Percentiles rank a stretch among this genome's conserved stretches.
phyloP scores from a whole-genome alignment of 2,888 invertebrate species.

The Melolontha melolontha region DNA sequence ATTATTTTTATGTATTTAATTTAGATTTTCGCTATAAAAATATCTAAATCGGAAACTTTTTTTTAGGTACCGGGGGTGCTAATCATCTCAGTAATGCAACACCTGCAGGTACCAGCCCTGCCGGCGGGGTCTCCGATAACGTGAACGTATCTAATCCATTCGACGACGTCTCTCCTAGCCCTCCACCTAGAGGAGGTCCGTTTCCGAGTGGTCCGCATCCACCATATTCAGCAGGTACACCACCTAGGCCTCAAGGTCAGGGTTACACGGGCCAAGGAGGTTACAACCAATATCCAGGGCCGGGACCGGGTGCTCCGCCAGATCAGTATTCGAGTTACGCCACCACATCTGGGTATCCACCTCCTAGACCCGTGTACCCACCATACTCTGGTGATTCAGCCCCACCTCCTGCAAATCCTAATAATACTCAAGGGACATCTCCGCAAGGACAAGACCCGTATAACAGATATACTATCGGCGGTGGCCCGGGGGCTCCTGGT shows the following conservation, averaged over 20 bases:
- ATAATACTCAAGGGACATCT: conserved; percentile 59
- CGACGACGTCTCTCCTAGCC: conserved; percentile 78
- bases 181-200: conserved; percentile 61
- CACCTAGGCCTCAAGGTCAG: conserved; percentile 62
- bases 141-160: conserved; percentile 89
- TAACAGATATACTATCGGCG: conserved; percentile 60
- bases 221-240: conserved; percentile 64
- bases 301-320: conserved; percentile 68
- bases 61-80: conserved; percentile 61
- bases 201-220: conserved; percentile 64
- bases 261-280: conserved; percentile 71
- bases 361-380: conserved; percentile 81
- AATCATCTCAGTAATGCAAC: conserved; percentile 64
- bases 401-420: conserved; percentile 50
- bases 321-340: conserved; percentile 71
- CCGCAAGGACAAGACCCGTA: conserved; percentile 62
- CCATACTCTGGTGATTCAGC: conserved; percentile 75
- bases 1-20: no score
- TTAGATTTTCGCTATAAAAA: no score
- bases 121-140: conserved; percentile 74
- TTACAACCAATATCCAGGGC: conserved; percentile 77
- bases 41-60: not conserved
- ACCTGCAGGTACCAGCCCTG: conserved; percentile 64
- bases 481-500: conserved; percentile 50
- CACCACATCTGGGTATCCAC: conserved; percentile 57